Conservation (phyloP, 2,888 invertebrate genomes). For the Thymelicus sylvestris region DNA sequence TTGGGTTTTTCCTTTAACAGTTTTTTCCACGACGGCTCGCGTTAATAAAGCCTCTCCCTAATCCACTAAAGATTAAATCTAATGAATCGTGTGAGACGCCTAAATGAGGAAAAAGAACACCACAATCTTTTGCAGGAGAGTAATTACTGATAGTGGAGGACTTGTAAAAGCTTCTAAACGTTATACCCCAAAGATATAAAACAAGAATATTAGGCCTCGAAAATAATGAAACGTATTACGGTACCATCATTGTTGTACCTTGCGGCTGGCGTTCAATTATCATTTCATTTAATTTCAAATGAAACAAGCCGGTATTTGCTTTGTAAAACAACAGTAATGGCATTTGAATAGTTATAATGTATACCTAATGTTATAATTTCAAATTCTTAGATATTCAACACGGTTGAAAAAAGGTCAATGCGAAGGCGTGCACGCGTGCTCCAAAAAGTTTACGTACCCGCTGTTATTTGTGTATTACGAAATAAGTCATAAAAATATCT, state of each 20-base stretch:
- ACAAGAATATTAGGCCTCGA: not conserved
- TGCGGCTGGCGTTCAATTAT: not conserved
- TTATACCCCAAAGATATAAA: not conserved
- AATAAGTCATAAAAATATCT: too few species aligned
- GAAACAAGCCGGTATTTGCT: not conserved
- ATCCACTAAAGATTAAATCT: conserved; percentile 14
- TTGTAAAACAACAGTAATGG: too few species aligned
- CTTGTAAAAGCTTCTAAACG: not conserved
- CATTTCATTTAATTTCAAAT: not conserved
- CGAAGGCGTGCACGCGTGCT: too few species aligned
- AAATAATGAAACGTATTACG: not conserved
- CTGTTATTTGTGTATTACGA: too few species aligned
- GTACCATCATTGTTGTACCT: not conserved
- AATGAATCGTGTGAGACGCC: conserved; percentile 10
- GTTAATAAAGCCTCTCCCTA: conserved; percentile 6
- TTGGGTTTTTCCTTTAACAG: not conserved
- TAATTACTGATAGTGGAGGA: conserved; percentile 1
- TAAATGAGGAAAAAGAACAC: conserved; percentile 5
- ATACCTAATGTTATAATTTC: too few species aligned
- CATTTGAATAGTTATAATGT: not conserved
- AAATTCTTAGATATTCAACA: too few species aligned
- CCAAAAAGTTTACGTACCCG: too few species aligned
- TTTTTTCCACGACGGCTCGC: not conserved
- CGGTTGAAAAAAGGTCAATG: too few species aligned
- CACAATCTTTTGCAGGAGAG: conserved; percentile 7